Evolutionary conservation across 2,888 invertebrate genomes (phyloP).

Genomic region (Chironomus tentans): DNA sequence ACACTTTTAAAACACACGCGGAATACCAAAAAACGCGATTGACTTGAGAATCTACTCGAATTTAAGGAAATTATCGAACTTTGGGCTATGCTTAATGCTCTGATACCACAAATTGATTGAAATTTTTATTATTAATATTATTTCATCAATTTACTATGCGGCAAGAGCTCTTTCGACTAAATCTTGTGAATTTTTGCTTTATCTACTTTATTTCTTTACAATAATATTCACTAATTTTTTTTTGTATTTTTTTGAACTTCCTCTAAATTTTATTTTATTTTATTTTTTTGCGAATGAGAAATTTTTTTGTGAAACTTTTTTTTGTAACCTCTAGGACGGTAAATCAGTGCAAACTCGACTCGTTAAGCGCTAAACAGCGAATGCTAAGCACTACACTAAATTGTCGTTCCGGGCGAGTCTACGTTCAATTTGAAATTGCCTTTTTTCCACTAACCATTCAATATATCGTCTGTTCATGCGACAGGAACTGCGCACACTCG

Average conservation of each 20-base stretch:
- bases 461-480: neutral
- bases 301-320: slow-evolving; percentile 34
- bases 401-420: slow-evolving; percentile 29
- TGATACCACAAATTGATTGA: too few species aligned
- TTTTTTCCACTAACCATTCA: neutral
- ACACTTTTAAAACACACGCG: too few species aligned
- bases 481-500: neutral
- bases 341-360: slow-evolving; percentile 39
- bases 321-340: slow-evolving; percentile 32
- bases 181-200: neutral
- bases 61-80: too few species aligned
- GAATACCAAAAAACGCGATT: too few species aligned
- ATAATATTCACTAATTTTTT: neutral
- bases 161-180: too few species aligned
- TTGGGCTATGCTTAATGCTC: too few species aligned
- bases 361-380: slow-evolving; percentile 35
- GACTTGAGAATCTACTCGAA: too few species aligned
- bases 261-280: neutral
- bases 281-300: slow-evolving; percentile 36
- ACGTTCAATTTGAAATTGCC: slow-evolving; percentile 20
- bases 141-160: too few species aligned
- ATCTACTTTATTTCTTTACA: too few species aligned
- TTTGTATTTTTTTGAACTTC: neutral
- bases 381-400: slow-evolving; percentile 31
- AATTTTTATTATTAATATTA: too few species aligned